Percentiles rank a stretch among this genome's conserved stretches.
These are phyloP conservation scores for Sarcophaga peregrina DNA, from an alignment of 1,140 invertebrate genomes.

Conservation along the genomic window DNA sequence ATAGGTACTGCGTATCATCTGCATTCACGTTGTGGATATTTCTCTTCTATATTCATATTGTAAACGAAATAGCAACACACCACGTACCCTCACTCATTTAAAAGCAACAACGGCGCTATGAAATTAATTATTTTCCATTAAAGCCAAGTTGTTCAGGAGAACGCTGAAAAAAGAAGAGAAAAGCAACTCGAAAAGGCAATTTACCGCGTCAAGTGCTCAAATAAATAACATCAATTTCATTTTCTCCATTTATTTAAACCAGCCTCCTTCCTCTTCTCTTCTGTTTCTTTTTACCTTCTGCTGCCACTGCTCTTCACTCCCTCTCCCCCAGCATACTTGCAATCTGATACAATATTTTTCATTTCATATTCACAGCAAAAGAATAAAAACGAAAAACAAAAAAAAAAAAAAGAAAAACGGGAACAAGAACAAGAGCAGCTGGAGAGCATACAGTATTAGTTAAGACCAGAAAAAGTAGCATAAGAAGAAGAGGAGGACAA, in stretches of 20 bases:
- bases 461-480: background rate
- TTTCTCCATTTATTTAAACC: constrained; percentile 42
- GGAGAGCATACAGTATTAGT: background rate
- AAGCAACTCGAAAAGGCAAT: constrained; percentile 64
- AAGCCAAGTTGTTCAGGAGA: constrained; percentile 63
- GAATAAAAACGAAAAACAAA: background rate
- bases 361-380: constrained; percentile 30
- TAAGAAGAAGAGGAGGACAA: background rate
- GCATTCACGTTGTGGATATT: too few species aligned
- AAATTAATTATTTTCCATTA: constrained; percentile 68
- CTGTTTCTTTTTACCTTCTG: too few species aligned
- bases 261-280: background rate
- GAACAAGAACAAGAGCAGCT: constrained; percentile 22
- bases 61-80: too few species aligned
- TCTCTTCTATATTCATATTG: too few species aligned
- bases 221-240: constrained; percentile 67
- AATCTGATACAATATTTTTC: constrained; percentile 22
- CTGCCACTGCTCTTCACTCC: background rate
- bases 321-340: background rate
- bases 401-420: background rate
- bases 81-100: too few species aligned
- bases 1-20: too few species aligned
- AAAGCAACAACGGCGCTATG: constrained; percentile 51
- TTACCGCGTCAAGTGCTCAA: constrained; percentile 67
- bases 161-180: too few species aligned